Base-by-base conservation (phyloP, 2,113 vertebrate species). In the Canis aureus region DNA sequence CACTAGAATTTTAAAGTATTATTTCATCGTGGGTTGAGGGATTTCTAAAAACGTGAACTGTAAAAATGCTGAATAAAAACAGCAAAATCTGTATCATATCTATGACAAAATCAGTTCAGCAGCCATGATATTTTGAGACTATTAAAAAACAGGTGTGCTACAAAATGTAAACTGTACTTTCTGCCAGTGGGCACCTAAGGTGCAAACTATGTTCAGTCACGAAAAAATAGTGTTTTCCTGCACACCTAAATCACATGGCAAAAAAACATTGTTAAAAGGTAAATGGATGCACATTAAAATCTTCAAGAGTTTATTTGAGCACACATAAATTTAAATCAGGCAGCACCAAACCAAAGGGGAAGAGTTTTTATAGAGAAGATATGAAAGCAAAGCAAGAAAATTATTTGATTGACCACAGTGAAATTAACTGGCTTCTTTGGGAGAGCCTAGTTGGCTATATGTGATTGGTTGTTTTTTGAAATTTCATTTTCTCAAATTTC, bases 161-260 rank as follows among this genome's bases (percentile, higher is more conserved):
- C 20, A 74, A 91, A 95, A 91, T 64, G 1, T 20, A 94, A 94
- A 80, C 81, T 86, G 5, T 67, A 49, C 87, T 94, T 88, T 66
- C 51, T 76, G 51, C 11, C 43, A 83, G 12, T 3, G 92, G 38
- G 13, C 8, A 84, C 1, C 83, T 87, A 73, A 35, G 11, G 95
- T 73, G 83, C 29, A 83, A 92, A 93, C 4, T 81, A 91, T 38
- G 17, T 62, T 91, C 89, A 79, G 29, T 78, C 64, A 59, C 93
- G 23, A 11, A 93, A 95, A 88, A 78, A 87, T 67, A 91, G 19
- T 15, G 9, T 38, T 62, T 92, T 87, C 43, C 79, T 92, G 2
- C 12, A 83, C 13, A 76, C 25, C 10, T 73, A 60, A 53, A 15
- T 67, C 82, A 79, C 32, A 11, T 76, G 20, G 23, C 29, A 35